A percentile compares a stretch with the other conserved stretches of the same genome.
These are phyloP conservation scores for Hoplodrina ambigua DNA, from an alignment of 2,888 invertebrate species.

Conservation along the genomic window DNA sequence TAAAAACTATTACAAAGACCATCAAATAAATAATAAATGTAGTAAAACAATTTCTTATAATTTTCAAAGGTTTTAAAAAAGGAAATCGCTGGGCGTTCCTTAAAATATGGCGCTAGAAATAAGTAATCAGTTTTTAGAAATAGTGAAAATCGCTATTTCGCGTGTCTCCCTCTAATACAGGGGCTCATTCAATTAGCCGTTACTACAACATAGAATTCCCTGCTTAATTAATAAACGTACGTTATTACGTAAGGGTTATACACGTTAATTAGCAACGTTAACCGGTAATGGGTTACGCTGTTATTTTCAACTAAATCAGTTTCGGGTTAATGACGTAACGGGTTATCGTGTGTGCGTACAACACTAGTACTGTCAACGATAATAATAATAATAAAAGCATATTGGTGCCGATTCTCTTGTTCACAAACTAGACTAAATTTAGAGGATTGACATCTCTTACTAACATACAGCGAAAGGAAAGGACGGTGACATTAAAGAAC, in stretches of 20 bases:
- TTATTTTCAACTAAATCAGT: conserved; percentile 51
- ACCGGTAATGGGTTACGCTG: conserved; percentile 45
- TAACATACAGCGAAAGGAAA: too few species aligned
- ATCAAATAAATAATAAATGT: not conserved
- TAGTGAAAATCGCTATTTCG: conserved; percentile 74
- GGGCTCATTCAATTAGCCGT: conserved; percentile 62
- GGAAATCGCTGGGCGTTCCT: conserved; percentile 27
- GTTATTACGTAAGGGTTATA: conserved; percentile 47
- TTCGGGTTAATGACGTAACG: conserved; percentile 29
- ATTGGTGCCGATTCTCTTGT: too few species aligned
- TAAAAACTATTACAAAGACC: not conserved
- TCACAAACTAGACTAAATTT: too few species aligned
- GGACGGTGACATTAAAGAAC: too few species aligned
- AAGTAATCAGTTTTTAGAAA: conserved; percentile 70
- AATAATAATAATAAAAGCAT: too few species aligned
- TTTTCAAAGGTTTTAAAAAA: conserved; percentile 26
- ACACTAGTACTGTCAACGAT: conserved; percentile 14
- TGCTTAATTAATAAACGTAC: conserved; percentile 59
- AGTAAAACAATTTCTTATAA: not conserved
- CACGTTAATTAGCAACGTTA: conserved; percentile 51
- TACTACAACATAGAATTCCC: conserved; percentile 51
- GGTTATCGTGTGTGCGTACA: conserved; percentile 17
- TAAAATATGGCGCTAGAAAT: conserved; percentile 47
- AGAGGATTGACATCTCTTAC: too few species aligned
- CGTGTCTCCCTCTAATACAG: conserved; percentile 69